Percentiles rank a stretch among this genome's conserved stretches.
These are phyloP conservation scores for Girardinichthys multiradiatus DNA, from an alignment of 2,113 vertebrate species.

Conservation along the genomic window DNA sequence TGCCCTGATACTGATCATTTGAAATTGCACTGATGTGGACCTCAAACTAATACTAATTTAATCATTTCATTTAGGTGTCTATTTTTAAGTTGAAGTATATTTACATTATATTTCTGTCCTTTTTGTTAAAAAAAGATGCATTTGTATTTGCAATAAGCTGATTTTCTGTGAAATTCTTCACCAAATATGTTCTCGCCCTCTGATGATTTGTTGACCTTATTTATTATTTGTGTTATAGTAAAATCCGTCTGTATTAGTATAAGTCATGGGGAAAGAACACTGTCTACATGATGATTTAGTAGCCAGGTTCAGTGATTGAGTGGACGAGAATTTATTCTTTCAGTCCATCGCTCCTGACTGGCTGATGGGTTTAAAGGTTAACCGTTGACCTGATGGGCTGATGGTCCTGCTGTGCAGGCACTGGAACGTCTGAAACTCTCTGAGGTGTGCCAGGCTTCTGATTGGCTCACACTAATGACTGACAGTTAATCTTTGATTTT, in stretches of 20 bases:
- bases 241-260: too few relatives aligned
- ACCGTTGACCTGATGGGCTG: conserved; percentile 42
- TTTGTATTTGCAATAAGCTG: not conserved
- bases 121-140: not conserved
- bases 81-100: not conserved
- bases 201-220: not conserved
- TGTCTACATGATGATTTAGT: not conserved
- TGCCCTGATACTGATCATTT: not conserved
- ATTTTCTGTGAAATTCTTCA: too few relatives aligned
- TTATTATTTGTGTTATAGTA: too few relatives aligned
- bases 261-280: too few relatives aligned
- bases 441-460: conserved; percentile 10
- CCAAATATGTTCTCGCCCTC: too few relatives aligned
- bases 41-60: not conserved
- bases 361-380: conserved; percentile 47
- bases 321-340: conserved; percentile 10
- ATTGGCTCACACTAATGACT: conserved; percentile 45
- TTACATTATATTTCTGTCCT: not conserved
- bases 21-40: not conserved
- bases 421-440: conserved; percentile 37
- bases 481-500: conserved; percentile 66
- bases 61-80: not conserved
- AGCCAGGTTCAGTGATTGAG: conserved; percentile 12
- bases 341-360: not conserved
- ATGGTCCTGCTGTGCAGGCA: conserved; percentile 42